A percentile compares a stretch with the other conserved stretches of the same genome.
phyloP scores from a whole-genome alignment of 37 sponge, comb jelly and placozoan species.

The Cliona cf. orientalis region DNA sequence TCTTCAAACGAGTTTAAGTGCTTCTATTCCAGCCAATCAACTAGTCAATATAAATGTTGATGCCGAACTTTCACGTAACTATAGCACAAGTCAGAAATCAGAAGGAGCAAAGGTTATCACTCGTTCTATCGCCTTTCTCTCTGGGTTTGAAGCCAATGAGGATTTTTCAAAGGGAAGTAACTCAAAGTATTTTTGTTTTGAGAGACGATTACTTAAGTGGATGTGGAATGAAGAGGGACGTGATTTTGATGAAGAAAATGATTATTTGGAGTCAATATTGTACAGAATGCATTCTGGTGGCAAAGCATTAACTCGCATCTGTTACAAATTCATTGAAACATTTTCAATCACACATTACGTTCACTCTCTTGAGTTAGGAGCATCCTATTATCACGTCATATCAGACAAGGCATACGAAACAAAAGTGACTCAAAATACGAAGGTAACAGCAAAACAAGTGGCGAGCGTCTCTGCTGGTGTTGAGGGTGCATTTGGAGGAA shows the following conservation, averaged over 20 bases:
- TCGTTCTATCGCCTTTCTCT: neutral
- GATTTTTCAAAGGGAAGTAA: neutral
- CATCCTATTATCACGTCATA: neutral
- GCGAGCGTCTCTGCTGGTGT: neutral
- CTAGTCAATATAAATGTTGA: neutral
- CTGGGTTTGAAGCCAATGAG: neutral
- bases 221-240: neutral
- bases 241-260: neutral
- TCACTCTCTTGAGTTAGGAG: neutral
- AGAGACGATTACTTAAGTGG: neutral
- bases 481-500: neutral
- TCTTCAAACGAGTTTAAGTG: neutral
- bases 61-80: neutral
- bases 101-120: neutral
- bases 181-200: too few relatives aligned
- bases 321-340: neutral
- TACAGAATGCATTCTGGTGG: too few relatives aligned
- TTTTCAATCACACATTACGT: slow-evolving; percentile 5
- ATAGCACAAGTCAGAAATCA: neutral
- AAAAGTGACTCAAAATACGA: neutral
- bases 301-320: too few relatives aligned
- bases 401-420: neutral
- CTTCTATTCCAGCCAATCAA: neutral
- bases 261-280: neutral
- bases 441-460: neutral